Percentiles rank a stretch among this genome's conserved stretches.
These are phyloP conservation scores for Ornithoptera priamus DNA, from an alignment of 2,888 invertebrate genomes.

Conservation along the genomic window DNA sequence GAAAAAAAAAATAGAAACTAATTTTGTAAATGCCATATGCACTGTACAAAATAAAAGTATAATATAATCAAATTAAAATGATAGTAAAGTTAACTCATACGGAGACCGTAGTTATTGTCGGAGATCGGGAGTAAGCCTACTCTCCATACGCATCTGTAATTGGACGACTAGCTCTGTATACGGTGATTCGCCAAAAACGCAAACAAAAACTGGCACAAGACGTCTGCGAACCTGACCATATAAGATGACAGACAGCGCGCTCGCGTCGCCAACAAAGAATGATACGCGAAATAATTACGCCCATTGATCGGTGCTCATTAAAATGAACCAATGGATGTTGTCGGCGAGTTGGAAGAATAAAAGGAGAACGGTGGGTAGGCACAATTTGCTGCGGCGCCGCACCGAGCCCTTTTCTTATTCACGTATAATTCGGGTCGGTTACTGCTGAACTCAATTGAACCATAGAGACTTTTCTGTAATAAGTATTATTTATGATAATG, in stretches of 20 bases:
- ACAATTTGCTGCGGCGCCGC: slow-evolving; percentile 73
- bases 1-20: no score
- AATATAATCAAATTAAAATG: slow-evolving; percentile 52
- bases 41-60: no score
- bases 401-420: slow-evolving; percentile 64
- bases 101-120: slow-evolving; percentile 60
- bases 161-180: slow-evolving; percentile 57
- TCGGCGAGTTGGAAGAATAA: slow-evolving; percentile 49
- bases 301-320: slow-evolving; percentile 77
- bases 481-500: not conserved
- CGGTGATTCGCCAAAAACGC: slow-evolving; percentile 66
- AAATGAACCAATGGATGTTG: slow-evolving; percentile 66
- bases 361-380: slow-evolving; percentile 58
- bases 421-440: slow-evolving; percentile 60
- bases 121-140: slow-evolving; percentile 41
- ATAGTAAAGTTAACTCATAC: slow-evolving; percentile 55
- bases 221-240: slow-evolving; percentile 49
- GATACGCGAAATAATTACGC: slow-evolving; percentile 77
- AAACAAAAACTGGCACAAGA: slow-evolving; percentile 55
- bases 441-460: slow-evolving; percentile 66
- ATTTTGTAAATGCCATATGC: no score
- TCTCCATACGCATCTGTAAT: slow-evolving; percentile 52
- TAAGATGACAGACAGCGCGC: slow-evolving; percentile 67
- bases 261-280: slow-evolving; percentile 67
- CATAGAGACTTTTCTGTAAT: not conserved